Evolutionary conservation across 2,888 invertebrate species (phyloP).

Genomic region (Minunthozetes semirufus): DNA sequence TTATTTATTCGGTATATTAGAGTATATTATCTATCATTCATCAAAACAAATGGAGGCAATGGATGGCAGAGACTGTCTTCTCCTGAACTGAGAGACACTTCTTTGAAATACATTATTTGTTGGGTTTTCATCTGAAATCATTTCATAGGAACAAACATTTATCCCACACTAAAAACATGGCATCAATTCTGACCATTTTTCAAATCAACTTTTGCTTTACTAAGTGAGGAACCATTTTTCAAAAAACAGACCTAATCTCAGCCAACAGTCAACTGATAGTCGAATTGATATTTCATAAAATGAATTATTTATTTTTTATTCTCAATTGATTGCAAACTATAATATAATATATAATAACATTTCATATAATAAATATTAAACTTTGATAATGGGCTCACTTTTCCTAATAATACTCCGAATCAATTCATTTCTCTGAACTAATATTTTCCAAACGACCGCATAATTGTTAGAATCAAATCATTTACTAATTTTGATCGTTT

Average conservation of each 20-base stretch:
- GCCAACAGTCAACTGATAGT: neutral
- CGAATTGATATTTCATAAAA: neutral
- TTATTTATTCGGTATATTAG: neutral
- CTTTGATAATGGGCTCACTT: neutral
- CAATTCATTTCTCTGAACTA: no score
- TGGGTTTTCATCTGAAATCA: conserved; percentile 1
- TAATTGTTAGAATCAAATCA: no score
- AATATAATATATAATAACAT: neutral
- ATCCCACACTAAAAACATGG: neutral
- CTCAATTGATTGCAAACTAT: conserved; percentile 3
- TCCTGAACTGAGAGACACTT: conserved; percentile 2
- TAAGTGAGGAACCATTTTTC: neutral
- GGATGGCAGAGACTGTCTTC: neutral
- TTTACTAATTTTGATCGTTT: no score
- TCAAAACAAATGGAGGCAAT: neutral
- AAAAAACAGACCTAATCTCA: neutral
- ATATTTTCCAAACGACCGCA: no score
- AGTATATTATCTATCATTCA: conserved; percentile 19
- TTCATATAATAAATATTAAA: conserved; percentile 9
- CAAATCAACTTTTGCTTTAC: neutral
- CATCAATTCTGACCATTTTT: conserved; percentile 1
- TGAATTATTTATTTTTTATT: conserved; percentile 16
- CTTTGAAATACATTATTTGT: conserved; percentile 11
- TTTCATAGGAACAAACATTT: neutral
- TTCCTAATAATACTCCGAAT: no score